Base-by-base conservation (phyloP, 1,140 invertebrate species). In the Drosophila triauraria region DNA sequence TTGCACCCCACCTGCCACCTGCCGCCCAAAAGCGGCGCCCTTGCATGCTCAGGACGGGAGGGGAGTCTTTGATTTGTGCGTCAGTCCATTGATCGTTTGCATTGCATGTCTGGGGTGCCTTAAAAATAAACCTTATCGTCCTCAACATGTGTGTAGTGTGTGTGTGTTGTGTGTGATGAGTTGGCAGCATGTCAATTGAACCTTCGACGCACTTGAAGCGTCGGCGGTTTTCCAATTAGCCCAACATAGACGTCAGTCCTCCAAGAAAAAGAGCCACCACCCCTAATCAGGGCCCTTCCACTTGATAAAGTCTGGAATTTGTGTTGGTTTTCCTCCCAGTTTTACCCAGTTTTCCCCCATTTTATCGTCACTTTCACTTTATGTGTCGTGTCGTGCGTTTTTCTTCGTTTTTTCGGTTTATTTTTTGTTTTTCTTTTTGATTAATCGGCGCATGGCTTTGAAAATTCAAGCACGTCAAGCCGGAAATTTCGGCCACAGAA, bases 401-500 rank as follows among this genome's bases (percentile, higher is more conserved):
- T 43, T 43, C 13, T 25, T 40, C 32, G 6, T 48, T 23, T 54
- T 56, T 56, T 35, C 12, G 20, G 20, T 20, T 25, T 13, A 15
- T 48, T 38, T 27, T 40, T 51, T 35, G 32, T 35, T 25, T 40
- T 61, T 35, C 30, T 15, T 15, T 78, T 74, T 81, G 74, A 86
- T 84, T 84, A 86, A 84, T 78, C 57, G 65, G 46, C 62, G 57
- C 75, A 82, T 79, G 67, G 80, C 80, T 60, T 61, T 79, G 80
- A 83, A 82, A 70, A 78, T 65, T 81, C 72, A 76, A 81, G 72
- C 54, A 80, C 57, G 72, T 58, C 71, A 68, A 83, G 51, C 67
- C 82, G 68, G 78, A 83, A 82, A 79, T 57, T 67, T 63, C 38
- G 43, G 74, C 27, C 57, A 48, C 32, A 23, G 35, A 25, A 75